These are phyloP conservation scores for Hemichromis elongatus DNA, from an alignment of 2,113 vertebrate species.

Conservation along the genomic window DNA sequence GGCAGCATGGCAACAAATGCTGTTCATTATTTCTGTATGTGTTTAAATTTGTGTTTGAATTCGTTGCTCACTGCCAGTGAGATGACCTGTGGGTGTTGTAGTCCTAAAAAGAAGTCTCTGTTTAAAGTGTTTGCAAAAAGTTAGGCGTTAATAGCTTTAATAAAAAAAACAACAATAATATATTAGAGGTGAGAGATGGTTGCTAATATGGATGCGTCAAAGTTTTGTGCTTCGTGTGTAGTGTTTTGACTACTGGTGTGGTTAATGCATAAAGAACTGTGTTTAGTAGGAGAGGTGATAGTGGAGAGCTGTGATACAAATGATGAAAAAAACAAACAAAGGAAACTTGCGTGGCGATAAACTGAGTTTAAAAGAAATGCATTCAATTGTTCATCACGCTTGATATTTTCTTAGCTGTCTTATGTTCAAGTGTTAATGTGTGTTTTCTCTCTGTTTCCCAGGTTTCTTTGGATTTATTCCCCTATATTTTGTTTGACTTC, in stretches of 20 bases:
- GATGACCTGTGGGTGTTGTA: background rate
- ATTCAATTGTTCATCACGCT: background rate
- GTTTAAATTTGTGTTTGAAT: background rate
- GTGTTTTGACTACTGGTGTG: background rate
- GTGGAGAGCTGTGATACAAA: background rate
- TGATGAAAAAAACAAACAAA: background rate
- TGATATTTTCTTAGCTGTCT: background rate
- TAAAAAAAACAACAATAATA: background rate
- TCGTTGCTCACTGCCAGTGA: background rate
- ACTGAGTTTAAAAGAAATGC: background rate
- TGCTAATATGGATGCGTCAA: background rate
- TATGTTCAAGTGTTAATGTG: background rate
- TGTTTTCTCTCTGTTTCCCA: conserved; percentile 12
- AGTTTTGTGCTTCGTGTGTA: background rate
- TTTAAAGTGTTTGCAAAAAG: background rate
- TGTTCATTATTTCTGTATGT: background rate
- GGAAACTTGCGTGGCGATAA: background rate
- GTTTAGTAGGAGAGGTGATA: background rate
- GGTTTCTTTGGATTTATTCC: conserved; percentile 15
- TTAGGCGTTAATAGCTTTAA: background rate
- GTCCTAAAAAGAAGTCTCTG: background rate
- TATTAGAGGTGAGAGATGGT: background rate
- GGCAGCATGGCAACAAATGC: background rate
- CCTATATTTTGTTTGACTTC: background rate
- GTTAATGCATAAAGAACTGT: background rate